Evolutionary conservation across 2,113 vertebrate genomes (phyloP).

Genomic region (Mirza zaza): DNA sequence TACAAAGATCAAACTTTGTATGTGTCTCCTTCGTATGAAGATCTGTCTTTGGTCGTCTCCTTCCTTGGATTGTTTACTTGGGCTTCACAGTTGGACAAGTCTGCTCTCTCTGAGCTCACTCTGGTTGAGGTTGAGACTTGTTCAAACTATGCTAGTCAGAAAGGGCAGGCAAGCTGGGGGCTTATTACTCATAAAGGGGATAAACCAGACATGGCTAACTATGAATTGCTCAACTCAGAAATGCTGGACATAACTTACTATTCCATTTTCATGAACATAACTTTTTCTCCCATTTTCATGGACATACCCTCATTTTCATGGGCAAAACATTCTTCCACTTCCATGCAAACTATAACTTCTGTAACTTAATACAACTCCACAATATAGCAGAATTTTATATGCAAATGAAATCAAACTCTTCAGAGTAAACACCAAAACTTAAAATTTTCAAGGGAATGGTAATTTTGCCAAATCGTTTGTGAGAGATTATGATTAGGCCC

Average conservation of each 20-base stretch:
- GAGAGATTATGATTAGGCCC: background rate
- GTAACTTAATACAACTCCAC: too few relatives aligned
- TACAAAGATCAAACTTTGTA: background rate
- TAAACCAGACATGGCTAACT: background rate
- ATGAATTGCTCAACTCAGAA: background rate
- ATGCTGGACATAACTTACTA: background rate
- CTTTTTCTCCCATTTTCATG: too few relatives aligned
- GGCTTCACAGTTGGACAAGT: background rate
- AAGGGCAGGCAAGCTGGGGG: background rate
- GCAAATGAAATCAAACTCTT: conserved; percentile 18
- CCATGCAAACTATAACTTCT: too few relatives aligned
- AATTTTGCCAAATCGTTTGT: background rate
- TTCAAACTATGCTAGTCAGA: background rate
- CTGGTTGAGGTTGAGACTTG: background rate
- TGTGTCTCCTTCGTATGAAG: background rate
- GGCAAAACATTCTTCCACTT: too few relatives aligned
- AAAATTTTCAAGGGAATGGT: background rate
- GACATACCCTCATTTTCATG: too few relatives aligned
- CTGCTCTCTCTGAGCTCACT: background rate
- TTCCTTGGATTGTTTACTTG: background rate
- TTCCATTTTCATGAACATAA: background rate
- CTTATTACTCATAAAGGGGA: background rate
- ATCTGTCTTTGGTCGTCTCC: background rate
- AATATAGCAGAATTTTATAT: background rate
- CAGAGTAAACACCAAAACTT: background rate